Evolutionary conservation across 2,797 vertebrate species (phyloP), one percentile per base, ranked within the genome.

Genomic region (Sus cebifrons): DNA sequence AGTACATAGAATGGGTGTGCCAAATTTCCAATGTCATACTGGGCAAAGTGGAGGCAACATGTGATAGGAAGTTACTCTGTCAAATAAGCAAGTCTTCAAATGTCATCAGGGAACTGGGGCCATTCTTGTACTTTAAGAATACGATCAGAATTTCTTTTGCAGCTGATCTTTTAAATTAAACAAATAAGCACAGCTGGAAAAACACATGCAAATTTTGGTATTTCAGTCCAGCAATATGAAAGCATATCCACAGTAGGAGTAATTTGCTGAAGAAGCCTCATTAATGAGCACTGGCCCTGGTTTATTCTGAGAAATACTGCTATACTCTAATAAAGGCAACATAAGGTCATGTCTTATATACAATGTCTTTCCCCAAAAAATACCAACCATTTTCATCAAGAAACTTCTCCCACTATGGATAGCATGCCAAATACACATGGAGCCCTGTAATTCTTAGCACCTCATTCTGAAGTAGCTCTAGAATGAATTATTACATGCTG

Each of bases 211-310:
- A 96, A 96, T 79, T 89, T 95, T 96, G 90, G 15, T 95, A 94
- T 96, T 97, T 95, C 88, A 1, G 74, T 77, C 96, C 64, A 93
- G 96, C 90, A 91, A 97, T 86, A 94, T 60, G 92, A 94, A 96
- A 93, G 94, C 91, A 89, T n/a, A 94, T 94, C 94, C 94, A 94
- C 81, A 93, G 95, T 92, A 95, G 84, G 89, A 86, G 81, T 94
- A 88, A 97, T 97, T 97, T 97, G 78, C 93, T 94, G 89, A 97
- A 97, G 96, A 97, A 96, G 96, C n/a, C 36, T 98, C 96, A 94
- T 98, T 98, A 97, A 96, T 97, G 97, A 97, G 91, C 68, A 44
- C 77, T 44, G 89, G 44, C 84, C 68, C 54, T 23, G 60, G 89
- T 71, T 87, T 71, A 73, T 96, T 97, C 92, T 85, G 73, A 94